These are phyloP conservation scores for Polyergus mexicanus DNA, from an alignment of 1,140 invertebrate genomes.

Conservation along the genomic window DNA sequence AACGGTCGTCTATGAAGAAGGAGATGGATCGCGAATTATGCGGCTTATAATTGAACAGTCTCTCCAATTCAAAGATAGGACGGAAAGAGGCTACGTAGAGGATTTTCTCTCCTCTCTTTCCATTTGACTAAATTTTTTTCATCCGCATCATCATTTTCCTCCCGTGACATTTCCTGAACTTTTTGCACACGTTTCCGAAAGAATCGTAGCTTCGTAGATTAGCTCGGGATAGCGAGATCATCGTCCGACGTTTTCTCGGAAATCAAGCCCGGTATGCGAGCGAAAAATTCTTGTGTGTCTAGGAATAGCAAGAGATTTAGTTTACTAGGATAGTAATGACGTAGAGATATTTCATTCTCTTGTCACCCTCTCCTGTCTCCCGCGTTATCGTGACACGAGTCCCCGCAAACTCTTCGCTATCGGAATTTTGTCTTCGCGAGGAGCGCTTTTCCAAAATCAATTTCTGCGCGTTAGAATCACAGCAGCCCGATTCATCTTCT, in stretches of 20 bases:
- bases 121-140: constrained; percentile 45
- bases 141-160: background rate
- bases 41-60: background rate
- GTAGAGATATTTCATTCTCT: constrained; percentile 62
- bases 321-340: constrained; percentile 71
- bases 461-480: background rate
- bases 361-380: background rate
- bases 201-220: constrained; percentile 68
- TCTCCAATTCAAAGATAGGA: constrained; percentile 8
- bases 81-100: background rate
- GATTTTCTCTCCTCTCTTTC: background rate
- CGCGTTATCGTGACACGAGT: constrained; percentile 28
- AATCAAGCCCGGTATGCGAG: constrained; percentile 64
- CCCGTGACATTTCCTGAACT: constrained; percentile 59
- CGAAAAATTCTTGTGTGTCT: constrained; percentile 74
- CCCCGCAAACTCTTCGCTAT: background rate
- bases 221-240: constrained; percentile 19
- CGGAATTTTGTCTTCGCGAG: background rate
- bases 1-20: background rate
- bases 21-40: background rate
- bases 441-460: constrained; percentile 50
- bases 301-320: constrained; percentile 73
- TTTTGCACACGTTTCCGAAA: constrained; percentile 65
- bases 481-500: too few relatives aligned
- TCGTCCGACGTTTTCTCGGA: constrained; percentile 40